Conservation (phyloP, 2,888 invertebrate species). For the Microdon myrmicae region DNA sequence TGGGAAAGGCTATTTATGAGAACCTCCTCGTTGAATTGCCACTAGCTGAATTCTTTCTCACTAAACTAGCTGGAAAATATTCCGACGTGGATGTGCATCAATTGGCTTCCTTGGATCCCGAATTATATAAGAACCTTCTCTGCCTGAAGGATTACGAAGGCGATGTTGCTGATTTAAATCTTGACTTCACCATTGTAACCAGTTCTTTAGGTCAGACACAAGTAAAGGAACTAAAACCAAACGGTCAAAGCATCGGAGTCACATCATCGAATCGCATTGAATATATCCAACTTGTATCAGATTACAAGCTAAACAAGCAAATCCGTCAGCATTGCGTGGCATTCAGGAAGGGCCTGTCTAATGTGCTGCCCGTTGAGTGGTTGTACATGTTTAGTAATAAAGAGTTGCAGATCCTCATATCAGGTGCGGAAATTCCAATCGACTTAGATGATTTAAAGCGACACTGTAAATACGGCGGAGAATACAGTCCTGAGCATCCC, state of each 20-base stretch:
- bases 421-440: constrained; percentile 93
- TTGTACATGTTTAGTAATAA: constrained; percentile 92
- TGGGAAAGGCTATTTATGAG: constrained; percentile 96
- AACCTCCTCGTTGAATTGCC: constrained; percentile 94
- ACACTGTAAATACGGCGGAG: constrained; percentile 91
- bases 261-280: constrained; percentile 93
- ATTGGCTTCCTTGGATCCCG: constrained; percentile 87
- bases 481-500: constrained; percentile 83
- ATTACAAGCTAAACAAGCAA: constrained; percentile 94
- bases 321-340: constrained; percentile 86
- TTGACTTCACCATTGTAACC: constrained; percentile 92
- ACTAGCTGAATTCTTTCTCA: constrained; percentile 94
- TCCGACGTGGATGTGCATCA: constrained; percentile 88
- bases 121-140: constrained; percentile 89
- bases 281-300: constrained; percentile 95
- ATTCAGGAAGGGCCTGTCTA: constrained; percentile 89
- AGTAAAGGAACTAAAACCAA: constrained; percentile 90
- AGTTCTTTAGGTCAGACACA: constrained; percentile 90
- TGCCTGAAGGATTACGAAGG: constrained; percentile 85
- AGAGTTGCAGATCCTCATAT: constrained; percentile 96
- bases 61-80: constrained; percentile 82
- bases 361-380: constrained; percentile 93
- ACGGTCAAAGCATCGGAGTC: constrained; percentile 90
- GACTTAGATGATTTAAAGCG: constrained; percentile 88
- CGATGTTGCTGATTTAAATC: constrained; percentile 86